Base-by-base conservation (phyloP, 2,797 vertebrate species). In the Cyprinodon diabolis region DNA sequence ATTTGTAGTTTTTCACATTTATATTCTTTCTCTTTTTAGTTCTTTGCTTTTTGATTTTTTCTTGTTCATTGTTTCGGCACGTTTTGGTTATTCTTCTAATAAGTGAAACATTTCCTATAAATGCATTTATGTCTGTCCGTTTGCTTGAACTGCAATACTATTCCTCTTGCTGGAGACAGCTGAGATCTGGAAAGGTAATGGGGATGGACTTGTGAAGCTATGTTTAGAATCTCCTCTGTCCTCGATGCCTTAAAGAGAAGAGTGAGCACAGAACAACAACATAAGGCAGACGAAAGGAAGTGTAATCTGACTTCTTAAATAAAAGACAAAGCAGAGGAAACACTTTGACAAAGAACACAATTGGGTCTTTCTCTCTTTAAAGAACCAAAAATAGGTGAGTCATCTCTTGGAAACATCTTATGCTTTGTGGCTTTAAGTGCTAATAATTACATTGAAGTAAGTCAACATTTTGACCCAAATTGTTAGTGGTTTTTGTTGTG, bases 221-320 rank as follows among this genome's bases (percentile, higher is more conserved):
- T 86, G 76, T 90, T 84, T 92, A 91, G 85, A n/a, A 54, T 73
- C 6, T 1, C 60, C 48, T 58, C 49, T 25, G 76, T 68, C 68
- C 40, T 72, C 23, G 85, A 82, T 82, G 76, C 88, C 91, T 90
- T 93, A 92, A 93, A 92, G 86, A 91, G 82, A 75, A 51, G 77
- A 62, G 78, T 45, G 47, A 76, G 75, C 4, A 4, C 63, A 60
- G 73, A 67, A 21, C 60, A 70, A 81, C 74, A 66, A 70, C 60
- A 67, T 65, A 72, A 80, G 81, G 70, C 72, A 54, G 58, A 60
- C 68, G 74, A 35, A 43, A n/a, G 72, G 67, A 49, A 30, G 63
- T 80, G 72, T 78, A 76, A 79, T 75, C 58, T 72, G 77, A 87
- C 87, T 77, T 83, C 73, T 49, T 67, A 88, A 91, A 89, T 76